phyloP scores from a whole-genome alignment of 37 sponge, comb jelly and placozoan species.

The Aplysina aerophoba region DNA sequence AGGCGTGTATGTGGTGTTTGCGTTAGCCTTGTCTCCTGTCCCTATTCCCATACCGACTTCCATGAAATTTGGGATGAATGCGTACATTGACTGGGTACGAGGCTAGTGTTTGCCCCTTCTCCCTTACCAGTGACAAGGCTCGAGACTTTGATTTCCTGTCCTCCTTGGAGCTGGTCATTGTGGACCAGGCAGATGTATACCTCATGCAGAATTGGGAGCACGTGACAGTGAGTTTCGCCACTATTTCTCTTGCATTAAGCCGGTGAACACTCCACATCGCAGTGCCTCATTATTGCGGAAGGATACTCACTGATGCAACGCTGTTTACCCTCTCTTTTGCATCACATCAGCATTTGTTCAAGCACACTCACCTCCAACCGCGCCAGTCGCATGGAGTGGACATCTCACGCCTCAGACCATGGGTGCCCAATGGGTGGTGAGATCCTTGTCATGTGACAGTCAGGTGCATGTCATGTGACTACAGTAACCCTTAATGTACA shows the following conservation, averaged over 20 bases:
- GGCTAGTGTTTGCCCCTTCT: neutral
- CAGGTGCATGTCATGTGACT: neutral
- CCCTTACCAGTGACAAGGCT: conserved; percentile 72
- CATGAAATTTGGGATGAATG: too few relatives aligned
- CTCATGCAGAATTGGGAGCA: conserved; percentile 99
- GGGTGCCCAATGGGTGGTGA: conserved; percentile 82
- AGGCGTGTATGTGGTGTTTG: too few relatives aligned
- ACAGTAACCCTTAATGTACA: neutral
- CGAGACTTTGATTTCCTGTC: conserved; percentile 95
- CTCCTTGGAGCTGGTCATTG: conserved; percentile 88
- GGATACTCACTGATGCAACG: neutral
- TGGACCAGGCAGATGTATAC: conserved; percentile 91
- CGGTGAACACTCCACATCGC: neutral
- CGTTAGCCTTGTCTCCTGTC: too few relatives aligned
- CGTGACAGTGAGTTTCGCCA: conserved; percentile 40
- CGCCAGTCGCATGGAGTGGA: conserved; percentile 81
- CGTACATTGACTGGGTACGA: too few relatives aligned
- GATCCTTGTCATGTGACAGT: neutral
- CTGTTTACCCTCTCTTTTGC: neutral
- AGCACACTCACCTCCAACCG: conserved; percentile 76
- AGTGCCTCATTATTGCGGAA: too few relatives aligned
- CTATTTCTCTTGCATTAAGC: neutral
- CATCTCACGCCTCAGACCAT: conserved; percentile 82
- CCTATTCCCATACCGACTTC: too few relatives aligned
- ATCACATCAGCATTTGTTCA: conserved; percentile 51